Evolutionary conservation across 1,140 invertebrate genomes (phyloP), one percentile per base, ranked within the genome.

Genomic region (Drosophila rhopaloa): DNA sequence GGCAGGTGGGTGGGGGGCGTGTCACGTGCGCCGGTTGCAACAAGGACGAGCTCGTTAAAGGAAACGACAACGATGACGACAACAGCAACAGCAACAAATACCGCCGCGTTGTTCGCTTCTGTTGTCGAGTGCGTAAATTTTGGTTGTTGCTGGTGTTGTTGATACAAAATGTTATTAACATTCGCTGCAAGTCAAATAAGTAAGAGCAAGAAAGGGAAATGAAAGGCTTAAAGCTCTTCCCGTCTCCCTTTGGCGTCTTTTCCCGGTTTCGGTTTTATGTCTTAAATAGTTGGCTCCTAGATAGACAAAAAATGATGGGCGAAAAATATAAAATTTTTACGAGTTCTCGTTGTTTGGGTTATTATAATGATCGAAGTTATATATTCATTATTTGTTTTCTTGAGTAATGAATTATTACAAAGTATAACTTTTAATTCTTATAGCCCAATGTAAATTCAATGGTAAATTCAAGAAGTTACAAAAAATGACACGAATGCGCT

Each of bases 41-140:
- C 83, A 88, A 88, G 84, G 83, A 88, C 79, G 83, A 88, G 83
- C 83, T 88, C 83, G 83, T 88, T 88, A 88, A 89, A 88, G 83
- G 72, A 88, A 88, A 81, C 71, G 66, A 79, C 75, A 63, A 65
- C 66, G 68, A 67, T 62, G 68, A 51, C 66, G 66, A 82, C 73
- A 81, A 59, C 60, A 62, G 41, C 58, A 56, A 40, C 72, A 62
- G 41, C 58, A 56, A 40, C 72, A 55, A 60, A 66, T 53, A 47
- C 35, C 50, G 24, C 56, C 71, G 46, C 61, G 53, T 54, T 66
- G 41, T 57, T 76, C 60, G 73, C 41, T 48, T 75, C 73, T 84
- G 81, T 71, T 85, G 59, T 76, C 60, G 76, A 88, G 82, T 88
- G 82, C 82, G 82, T 86, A 88, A 82, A 88, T 82, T 88, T 80